phyloP scores from a whole-genome alignment of 2,113 vertebrate species.

The Spea bombifrons region DNA sequence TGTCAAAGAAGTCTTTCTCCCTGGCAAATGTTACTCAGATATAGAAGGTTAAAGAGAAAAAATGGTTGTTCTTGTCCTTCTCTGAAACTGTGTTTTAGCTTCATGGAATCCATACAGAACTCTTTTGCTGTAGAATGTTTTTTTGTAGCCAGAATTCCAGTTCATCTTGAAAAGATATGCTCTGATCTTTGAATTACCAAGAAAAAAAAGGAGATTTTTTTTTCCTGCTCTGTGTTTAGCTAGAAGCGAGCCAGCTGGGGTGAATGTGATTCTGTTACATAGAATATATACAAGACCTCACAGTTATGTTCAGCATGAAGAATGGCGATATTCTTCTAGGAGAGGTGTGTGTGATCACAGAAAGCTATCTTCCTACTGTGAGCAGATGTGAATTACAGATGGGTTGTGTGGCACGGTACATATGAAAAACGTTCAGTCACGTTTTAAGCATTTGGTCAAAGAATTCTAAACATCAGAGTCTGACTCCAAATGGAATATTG shows the following conservation, averaged over 20 bases:
- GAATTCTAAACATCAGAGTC: neutral
- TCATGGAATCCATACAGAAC: constrained; percentile 49
- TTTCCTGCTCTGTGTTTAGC: constrained; percentile 58
- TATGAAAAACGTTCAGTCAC: neutral
- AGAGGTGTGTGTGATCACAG: constrained; percentile 1
- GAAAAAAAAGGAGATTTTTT: constrained; percentile 42
- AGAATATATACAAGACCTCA: constrained; percentile 41
- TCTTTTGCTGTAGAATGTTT: constrained; percentile 42
- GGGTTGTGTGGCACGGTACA: neutral
- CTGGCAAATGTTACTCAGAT: no score
- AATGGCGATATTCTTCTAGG: neutral
- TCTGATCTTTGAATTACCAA: constrained; percentile 54
- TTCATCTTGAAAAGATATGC: constrained; percentile 49
- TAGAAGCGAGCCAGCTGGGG: constrained; percentile 62
- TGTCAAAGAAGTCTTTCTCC: no score
- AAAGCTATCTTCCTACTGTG: neutral
- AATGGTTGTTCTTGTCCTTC: constrained; percentile 23
- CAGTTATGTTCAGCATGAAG: neutral
- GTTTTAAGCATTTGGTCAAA: neutral
- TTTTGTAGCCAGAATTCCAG: constrained; percentile 15
- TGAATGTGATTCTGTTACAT: constrained; percentile 38
- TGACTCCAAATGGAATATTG: neutral
- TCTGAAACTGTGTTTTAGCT: constrained; percentile 45
- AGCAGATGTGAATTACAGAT: constrained; percentile 37
- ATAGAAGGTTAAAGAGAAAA: constrained; percentile 39